phyloP scores from a whole-genome alignment of 2,888 invertebrate species.

The Hypsopygia costalis region DNA sequence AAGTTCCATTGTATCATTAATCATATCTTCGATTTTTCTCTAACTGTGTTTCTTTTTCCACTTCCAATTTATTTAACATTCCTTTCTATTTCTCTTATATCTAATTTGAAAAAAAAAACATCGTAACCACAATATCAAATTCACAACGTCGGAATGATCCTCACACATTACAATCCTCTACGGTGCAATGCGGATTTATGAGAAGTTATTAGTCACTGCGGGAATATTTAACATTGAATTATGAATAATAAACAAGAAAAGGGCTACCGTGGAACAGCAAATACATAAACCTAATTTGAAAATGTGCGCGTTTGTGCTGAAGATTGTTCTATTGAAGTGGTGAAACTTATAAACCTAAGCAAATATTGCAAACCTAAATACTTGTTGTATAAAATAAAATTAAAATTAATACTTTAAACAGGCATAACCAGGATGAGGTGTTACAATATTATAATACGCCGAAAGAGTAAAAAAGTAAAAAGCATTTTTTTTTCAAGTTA shows the following conservation, averaged over 20 bases:
- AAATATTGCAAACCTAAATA: slow-evolving; percentile 1
- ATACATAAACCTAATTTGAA: slow-evolving; percentile 32
- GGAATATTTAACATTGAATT: slow-evolving; percentile 69
- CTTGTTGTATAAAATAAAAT: background rate
- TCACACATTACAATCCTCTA: slow-evolving; percentile 66
- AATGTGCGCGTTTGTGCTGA: slow-evolving; percentile 9
- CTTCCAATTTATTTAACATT: too few species aligned
- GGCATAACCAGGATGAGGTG: slow-evolving; percentile 14
- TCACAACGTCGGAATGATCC: slow-evolving; percentile 55
- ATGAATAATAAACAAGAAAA: slow-evolving; percentile 71
- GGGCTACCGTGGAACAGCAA: slow-evolving; percentile 49
- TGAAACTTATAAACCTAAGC: background rate
- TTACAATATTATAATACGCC: too few species aligned
- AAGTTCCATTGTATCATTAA: background rate
- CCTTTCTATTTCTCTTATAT: too few species aligned
- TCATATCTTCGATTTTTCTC: too few species aligned
- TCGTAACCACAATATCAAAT: slow-evolving; percentile 43
- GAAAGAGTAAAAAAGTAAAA: background rate
- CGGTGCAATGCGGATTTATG: slow-evolving; percentile 71
- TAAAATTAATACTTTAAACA: slow-evolving; percentile 3
- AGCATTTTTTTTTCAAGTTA: background rate
- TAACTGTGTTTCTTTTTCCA: too few species aligned
- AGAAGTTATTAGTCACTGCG: slow-evolving; percentile 70
- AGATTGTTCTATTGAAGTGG: background rate
- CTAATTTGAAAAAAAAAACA: slow-evolving; percentile 7